Evolutionary conservation across 2,797 vertebrate genomes (phyloP), one percentile per base, ranked within the genome.

Genomic region (Iguana delicatissima): DNA sequence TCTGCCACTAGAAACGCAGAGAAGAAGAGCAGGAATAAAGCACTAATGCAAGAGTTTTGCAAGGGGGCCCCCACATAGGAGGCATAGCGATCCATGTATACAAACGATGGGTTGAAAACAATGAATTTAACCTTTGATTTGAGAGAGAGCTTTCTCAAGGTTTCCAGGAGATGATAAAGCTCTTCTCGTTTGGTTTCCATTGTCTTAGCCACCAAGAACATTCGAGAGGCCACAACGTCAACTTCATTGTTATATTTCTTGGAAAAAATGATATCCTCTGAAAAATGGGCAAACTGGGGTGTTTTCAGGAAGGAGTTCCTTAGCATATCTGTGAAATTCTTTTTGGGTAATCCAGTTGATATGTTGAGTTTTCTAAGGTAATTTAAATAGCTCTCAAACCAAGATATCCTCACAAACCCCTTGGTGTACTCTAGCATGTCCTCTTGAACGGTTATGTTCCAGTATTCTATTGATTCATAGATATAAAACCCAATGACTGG

Each of bases 401-500:
- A 99, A 96, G 99, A 99, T 98, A 99, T 99, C 89, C 99, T 97
- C 96, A 99, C 99, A 96, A 99, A 99, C 89, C 99, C 99, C 96
- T 99, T 99, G 91, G 99, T 99, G 83, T 99, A 99, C 92, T 99
- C 99, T 94, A 99, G 96, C 91, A 99, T 98, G 5, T 99, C 99
- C 93, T 98, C 98, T 97, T 99, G 99, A 77, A 99, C 99, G 24
- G 98, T 98, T 90, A 97, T 97, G 88, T 99, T 99, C 99, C 99
- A 99, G 97, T 99, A 99, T 95, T 99, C 99, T 82, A 99, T 99
- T 0, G 98, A 99, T 95, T 99, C 99, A 0, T 99, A 99, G 93
- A 99, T 99, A 96, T 99, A 99, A 97, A 99, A 99, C 89, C 99
- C 99, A 91, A 99, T 99, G 94, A 99, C 99, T 0, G 99, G 99